Base-by-base conservation (phyloP, 2,888 invertebrate genomes). In the Cheiracanthium punctorium region DNA sequence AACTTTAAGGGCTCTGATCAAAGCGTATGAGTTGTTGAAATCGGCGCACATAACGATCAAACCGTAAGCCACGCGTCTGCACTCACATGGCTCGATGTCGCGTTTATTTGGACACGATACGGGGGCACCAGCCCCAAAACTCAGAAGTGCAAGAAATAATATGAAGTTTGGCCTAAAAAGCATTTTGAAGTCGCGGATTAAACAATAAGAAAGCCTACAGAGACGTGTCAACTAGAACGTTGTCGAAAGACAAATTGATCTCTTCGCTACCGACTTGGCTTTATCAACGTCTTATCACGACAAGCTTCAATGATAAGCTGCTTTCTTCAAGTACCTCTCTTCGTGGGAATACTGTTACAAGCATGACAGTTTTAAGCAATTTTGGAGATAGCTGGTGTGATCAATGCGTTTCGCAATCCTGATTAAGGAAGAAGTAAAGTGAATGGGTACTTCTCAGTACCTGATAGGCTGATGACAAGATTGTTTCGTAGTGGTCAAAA, bases 81-180 rank as follows among this genome's bases (percentile, higher is more conserved):
- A 86, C 5, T 80, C 58, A 41, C 85, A 86, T 17, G 85, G 85
- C 1, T 1, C n/a, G 10, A 86, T 24, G 28, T 74, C 75, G 58
- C 80, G 75, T 0, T 32, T 41, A 28, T 41, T 43, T 0, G 85
- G 85, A 41, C 85, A 86, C 1, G 64, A 41, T n/a, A 52, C n/a
- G 0, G 80, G 71, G 28, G 48, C 37, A 17, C 71, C 20, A 1
- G 52, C 10, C 4, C 48, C 64, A 7, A 71, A 28, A n/a, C 29
- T 32, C 1, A 84, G 2, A 7, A 79, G 14, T 14, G 41, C 32
- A 0, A 58, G 2, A 10, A 79, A 58, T 20, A 20, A 30, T 64
- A 64, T 12, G 7, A 58, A 5, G 58, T 20, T 17, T 12, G 24
- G 24, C 24, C 4, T 1, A 37, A 37, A 4, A 2, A 2, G 5